A percentile compares a stretch with the other conserved stretches of the same genome.
These are phyloP conservation scores for Polyergus mexicanus DNA, from an alignment of 1,140 invertebrate genomes.

Conservation along the genomic window DNA sequence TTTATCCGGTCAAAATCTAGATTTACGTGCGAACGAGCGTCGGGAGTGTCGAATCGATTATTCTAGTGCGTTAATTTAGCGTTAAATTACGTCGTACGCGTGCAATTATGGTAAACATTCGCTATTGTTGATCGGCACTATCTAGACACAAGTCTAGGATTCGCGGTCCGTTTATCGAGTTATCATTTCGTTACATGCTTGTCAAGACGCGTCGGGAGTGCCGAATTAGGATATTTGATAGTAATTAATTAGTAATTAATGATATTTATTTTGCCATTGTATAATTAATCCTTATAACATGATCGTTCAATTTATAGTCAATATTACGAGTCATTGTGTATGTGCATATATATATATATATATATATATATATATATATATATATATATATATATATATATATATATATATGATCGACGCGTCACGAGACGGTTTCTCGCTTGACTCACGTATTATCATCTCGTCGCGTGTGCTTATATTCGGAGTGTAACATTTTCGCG, in stretches of 20 bases:
- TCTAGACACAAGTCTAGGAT: background rate
- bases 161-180: background rate
- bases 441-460: background rate
- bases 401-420: no score
- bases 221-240: conserved; percentile 1
- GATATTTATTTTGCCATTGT: background rate
- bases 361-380: no score
- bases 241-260: background rate
- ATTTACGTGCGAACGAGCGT: background rate
- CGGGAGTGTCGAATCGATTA: background rate
- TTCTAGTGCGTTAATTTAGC: background rate
- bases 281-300: background rate
- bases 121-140: background rate
- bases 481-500: background rate
- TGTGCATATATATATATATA: no score
- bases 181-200: background rate
- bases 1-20: background rate
- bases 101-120: background rate
- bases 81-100: background rate
- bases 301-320: no score
- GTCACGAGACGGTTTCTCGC: background rate
- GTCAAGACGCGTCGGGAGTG: no score
- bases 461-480: background rate
- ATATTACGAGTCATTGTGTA: no score
- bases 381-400: no score